Conservation (phyloP, 2,797 vertebrate genomes). For the Darevskia mixta region DNA sequence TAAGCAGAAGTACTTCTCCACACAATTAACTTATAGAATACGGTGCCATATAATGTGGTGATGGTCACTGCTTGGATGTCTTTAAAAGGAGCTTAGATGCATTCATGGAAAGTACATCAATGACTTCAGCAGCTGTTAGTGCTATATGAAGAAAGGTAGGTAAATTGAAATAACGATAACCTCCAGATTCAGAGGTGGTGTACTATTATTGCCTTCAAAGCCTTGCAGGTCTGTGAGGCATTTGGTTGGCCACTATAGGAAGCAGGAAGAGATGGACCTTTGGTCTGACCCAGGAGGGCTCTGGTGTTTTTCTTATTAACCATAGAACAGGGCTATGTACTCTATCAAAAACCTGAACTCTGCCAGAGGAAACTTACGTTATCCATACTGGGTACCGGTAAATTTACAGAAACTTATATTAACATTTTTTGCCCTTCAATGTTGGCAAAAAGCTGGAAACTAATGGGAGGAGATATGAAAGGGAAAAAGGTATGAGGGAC, state of each 20-base stretch:
- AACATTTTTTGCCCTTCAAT: not conserved
- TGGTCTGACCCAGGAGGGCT: not conserved
- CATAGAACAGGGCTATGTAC: not conserved
- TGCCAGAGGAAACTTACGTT: not conserved
- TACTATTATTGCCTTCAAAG: not conserved
- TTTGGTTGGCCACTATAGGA: not conserved
- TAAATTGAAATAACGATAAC: not conserved
- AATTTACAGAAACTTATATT: not conserved
- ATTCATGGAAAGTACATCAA: not conserved
- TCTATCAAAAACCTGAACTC: not conserved
- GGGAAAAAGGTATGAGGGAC: not conserved
- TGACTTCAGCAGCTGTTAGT: not conserved
- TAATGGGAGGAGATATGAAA: not conserved
- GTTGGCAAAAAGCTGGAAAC: not conserved
- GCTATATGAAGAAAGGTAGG: not conserved
- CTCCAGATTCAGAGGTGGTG: not conserved
- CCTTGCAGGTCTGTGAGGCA: not conserved
- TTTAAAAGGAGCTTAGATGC: not conserved
- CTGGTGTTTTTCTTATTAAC: not conserved
- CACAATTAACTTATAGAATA: too few relatives aligned
- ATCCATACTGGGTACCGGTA: not conserved
- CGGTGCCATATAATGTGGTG: too few relatives aligned
- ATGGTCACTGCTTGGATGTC: too few relatives aligned
- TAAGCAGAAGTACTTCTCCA: not conserved
- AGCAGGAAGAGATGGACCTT: not conserved